Base-by-base conservation (phyloP, 2,888 invertebrate species). In the Helleia helle region DNA sequence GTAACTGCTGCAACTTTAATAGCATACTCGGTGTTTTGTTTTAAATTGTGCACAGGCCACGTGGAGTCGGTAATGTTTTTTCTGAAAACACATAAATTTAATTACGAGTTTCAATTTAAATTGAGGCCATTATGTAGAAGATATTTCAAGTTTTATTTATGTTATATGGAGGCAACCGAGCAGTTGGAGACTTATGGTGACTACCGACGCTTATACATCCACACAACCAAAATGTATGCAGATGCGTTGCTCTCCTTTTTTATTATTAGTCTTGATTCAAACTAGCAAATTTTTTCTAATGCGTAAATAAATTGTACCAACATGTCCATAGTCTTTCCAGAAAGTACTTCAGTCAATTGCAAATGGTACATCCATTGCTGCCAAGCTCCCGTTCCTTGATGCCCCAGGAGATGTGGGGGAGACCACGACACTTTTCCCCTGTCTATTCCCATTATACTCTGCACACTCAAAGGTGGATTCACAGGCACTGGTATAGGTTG, bases 381-480 rank as follows among this genome's bases (percentile, higher is more conserved):
- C 87, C 89, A 90, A 0, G 89, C 88, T 1, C 88, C 88, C 46
- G 80, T 87, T 56, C 92, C 91, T 69, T 95, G 94, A 25, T 90
- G 90, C 0, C 90, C 90, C 37, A 94, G 63, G 15, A 92, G 73
- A 69, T 92, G 91, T 0, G 97, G 96, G 1, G 89, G 87, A 14
- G 90, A 87, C 97, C 97, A 97, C 1, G 90, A 88, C 0, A 94
- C 90, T 60, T 92, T 91, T 0, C 94, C 95, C 25, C 88, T 86
- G 47, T 88, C 87, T 0, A 90, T 86, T 1, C 93, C 93, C 69
- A 96, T 90, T 43, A 97, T 87, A 12, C 93, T 95, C 69, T 95
- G 93, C 1, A 97, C 87, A 1, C 88, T 87, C 1, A 89, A 88
- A 0, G 96, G 96, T 1, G 93, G 91, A 59, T 91, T 91, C 0